These are phyloP conservation scores for Anadara kagoshimensis DNA, from an alignment of 1,140 invertebrate genomes.

Conservation along the genomic window DNA sequence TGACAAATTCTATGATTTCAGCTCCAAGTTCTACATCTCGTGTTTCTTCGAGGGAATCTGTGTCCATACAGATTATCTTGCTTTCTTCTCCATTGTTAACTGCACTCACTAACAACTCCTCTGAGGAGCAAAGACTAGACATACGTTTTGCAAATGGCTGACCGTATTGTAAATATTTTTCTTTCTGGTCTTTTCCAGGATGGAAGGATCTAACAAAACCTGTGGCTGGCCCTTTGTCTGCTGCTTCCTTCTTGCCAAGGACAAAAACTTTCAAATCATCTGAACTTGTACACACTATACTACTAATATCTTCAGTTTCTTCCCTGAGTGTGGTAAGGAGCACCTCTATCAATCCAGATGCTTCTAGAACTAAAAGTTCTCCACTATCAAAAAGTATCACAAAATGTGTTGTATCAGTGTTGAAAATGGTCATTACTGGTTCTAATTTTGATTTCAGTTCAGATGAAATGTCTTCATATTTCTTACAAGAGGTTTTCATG, in stretches of 20 bases:
- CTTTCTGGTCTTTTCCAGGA: slow-evolving; percentile 11
- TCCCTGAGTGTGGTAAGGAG: slow-evolving; percentile 22
- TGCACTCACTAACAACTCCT: background rate
- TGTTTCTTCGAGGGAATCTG: background rate
- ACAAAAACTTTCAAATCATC: slow-evolving; percentile 35
- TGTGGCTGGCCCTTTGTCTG: slow-evolving; percentile 11
- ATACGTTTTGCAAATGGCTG: slow-evolving; percentile 9
- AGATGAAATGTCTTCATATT: background rate
- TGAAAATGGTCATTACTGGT: slow-evolving; percentile 2
- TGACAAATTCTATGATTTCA: slow-evolving; percentile 7
- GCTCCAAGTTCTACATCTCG: background rate
- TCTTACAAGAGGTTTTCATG: background rate
- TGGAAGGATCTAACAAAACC: slow-evolving; percentile 23
- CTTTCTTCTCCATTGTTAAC: slow-evolving; percentile 6
- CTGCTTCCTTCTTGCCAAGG: slow-evolving; percentile 9
- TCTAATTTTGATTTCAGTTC: background rate
- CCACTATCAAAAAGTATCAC: slow-evolving; percentile 24
- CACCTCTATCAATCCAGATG: slow-evolving; percentile 13
- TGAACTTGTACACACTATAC: slow-evolving; percentile 22
- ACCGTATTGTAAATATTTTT: slow-evolving; percentile 6
- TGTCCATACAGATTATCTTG: slow-evolving; percentile 2
- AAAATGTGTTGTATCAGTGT: slow-evolving; percentile 17
- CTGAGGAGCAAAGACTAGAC: slow-evolving; percentile 4
- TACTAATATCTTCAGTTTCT: slow-evolving; percentile 18
- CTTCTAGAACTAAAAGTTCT: slow-evolving; percentile 17